Base-by-base conservation (phyloP, 2,797 vertebrate species). In the Petrocephalus schoutedeni region DNA sequence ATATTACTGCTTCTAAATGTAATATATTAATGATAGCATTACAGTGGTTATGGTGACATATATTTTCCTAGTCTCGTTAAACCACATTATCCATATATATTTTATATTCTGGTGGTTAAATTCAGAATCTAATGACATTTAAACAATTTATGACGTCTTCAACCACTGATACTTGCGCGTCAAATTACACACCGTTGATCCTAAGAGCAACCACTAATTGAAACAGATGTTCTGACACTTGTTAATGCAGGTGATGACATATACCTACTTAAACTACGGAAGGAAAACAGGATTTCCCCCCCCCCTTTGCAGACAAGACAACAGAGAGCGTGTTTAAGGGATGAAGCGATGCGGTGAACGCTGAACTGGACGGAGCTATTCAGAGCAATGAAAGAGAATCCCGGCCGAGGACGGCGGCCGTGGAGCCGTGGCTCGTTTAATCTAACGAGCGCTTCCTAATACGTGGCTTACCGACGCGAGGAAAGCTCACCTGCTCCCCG, bases 191-290 rank as follows among this genome's bases (percentile, higher is more conserved):
- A 53, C 82, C 45, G 82, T 28, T 54, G 41, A 53, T 53, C 82
- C 51, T 84, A 53, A 53, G n/a, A 84, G 82, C n/a, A 85, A 16
- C 54, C 53, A 41, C 53, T 49, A 61, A 49, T 86, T 86, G 16
- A 86, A 61, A 86, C 57, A 64, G 57, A 49, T 56, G 32, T 64
- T 86, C 45, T 61, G 54, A 41, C 85, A 86, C 58, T 51, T 41
- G 54, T 21, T 86, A 64, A 86, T 64, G 85, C 8, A 49, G 58
- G 85, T 86, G 58, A 86, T 86, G 84, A 58, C 28, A 86, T 86
- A 86, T 57, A 86, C 23, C 36, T 58, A 58, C 32, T 57, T 86
- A 56, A 53, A 54, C 53, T 85, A 28, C 49, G 10, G 21, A 21
- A 56, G 53, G 21, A 56, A 85, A 85, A 56, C 53, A 32, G 0